phyloP scores from a whole-genome alignment of 2,888 invertebrate genomes.

The Spicauda simplicius region DNA sequence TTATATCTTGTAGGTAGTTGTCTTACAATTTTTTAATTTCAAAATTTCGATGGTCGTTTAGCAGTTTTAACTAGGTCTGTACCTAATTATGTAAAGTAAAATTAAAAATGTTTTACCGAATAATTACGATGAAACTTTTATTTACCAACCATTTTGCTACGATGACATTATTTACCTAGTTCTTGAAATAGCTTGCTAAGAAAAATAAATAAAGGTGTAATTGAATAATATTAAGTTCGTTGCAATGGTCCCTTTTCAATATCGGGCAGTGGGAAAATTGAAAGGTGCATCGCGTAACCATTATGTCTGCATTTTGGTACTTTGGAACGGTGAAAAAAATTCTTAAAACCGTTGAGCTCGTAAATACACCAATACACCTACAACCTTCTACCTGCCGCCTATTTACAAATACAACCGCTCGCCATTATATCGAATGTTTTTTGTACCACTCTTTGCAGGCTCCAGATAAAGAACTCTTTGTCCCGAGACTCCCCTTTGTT shows the following conservation, averaged over 20 bases:
- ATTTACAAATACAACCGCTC: constrained; percentile 79
- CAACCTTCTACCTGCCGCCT: constrained; percentile 80
- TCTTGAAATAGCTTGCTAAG: neutral
- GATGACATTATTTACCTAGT: neutral
- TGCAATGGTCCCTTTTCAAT: constrained; percentile 31
- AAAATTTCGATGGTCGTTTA: too few relatives aligned
- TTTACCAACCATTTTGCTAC: too few relatives aligned
- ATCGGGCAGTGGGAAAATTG: constrained; percentile 67
- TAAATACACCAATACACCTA: constrained; percentile 82
- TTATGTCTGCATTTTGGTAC: constrained; percentile 51
- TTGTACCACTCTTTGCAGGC: constrained; percentile 58
- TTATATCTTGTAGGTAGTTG: neutral
- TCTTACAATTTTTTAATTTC: too few relatives aligned
- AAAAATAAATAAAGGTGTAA: neutral
- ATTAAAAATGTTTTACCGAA: too few relatives aligned
- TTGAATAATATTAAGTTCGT: constrained; percentile 15
- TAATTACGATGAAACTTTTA: neutral
- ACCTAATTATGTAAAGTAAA: too few relatives aligned
- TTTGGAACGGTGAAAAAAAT: constrained; percentile 52
- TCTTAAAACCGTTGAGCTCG: constrained; percentile 60
- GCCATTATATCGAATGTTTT: constrained; percentile 61
- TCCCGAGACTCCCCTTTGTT: constrained; percentile 64
- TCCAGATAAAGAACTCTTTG: constrained; percentile 70
- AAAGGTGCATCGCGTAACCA: constrained; percentile 68
- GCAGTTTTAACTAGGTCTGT: too few relatives aligned